Base-by-base conservation (phyloP, 1,140 invertebrate species). In the Anoplophora glabripennis region DNA sequence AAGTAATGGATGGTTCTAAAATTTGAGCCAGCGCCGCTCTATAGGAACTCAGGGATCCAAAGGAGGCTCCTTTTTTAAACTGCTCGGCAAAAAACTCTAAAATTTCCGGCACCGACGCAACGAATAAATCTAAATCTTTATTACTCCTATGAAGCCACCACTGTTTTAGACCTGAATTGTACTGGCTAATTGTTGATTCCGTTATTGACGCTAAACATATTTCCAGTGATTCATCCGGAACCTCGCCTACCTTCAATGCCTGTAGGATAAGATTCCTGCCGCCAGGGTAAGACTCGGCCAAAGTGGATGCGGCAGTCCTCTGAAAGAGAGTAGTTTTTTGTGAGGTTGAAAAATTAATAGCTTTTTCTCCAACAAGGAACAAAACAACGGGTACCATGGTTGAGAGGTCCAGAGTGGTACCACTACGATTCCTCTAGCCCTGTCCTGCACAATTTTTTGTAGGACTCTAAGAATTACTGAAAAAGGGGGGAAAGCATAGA, bases 381-480 rank as follows among this genome's bases (percentile, higher is more conserved):
- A 28, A 28, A 70, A 70, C 65, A 17, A 74, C 71, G 72, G 66
- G 42, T 57, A 75, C 71, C 71, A 75, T 4, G 53, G 60, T 41
- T 72, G 63, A 17, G 61, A 3, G 14, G 55, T 38, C 59, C 65
- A 69, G 17, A 44, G 14, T 70, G 70, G 74, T 54, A 73, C 66
- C 2, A 71, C 48, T 7, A 72, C 10, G 10, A 72, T 63, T 8
- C 67, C 68, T 17, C 11, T 45, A 48, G 67, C 62, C 36, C 64
- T 57, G 15, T 72, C 70, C 15, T 10, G n/a, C n/a, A 62, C 60
- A 36, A 67, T 67, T 64, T 70, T 70, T 35, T 61, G 42, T 38
- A 69, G 52, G 12, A 59, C 61, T 57, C 59, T 65, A 7, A 61
- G 36, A 46, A 72, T 63, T 15, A 68, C 4, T 2, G 55, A 15